Evolutionary conservation across 1,140 invertebrate genomes (phyloP).

Genomic region (Penaeus japonicus): DNA sequence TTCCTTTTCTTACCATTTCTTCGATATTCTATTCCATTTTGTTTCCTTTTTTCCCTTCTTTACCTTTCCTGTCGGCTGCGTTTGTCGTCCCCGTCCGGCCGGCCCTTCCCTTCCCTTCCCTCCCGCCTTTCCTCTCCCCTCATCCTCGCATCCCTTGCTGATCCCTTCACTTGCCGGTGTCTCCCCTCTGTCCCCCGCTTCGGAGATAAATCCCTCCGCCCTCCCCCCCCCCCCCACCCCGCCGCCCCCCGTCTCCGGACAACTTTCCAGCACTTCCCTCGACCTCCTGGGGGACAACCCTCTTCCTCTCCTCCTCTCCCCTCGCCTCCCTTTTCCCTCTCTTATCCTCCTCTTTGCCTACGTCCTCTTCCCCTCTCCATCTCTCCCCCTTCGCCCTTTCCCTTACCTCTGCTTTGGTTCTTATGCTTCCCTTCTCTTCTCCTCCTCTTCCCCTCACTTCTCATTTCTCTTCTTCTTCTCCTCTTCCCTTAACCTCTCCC

Average conservation of each 20-base stretch:
- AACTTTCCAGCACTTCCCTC: too few relatives aligned
- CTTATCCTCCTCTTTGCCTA: too few relatives aligned
- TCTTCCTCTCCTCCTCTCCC: background rate
- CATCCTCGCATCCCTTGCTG: background rate
- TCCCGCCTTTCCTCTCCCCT: background rate
- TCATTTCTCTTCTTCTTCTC: background rate
- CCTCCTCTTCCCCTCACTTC: background rate
- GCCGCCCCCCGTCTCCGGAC: background rate
- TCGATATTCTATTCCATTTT: too few relatives aligned
- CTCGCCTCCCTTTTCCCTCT: background rate
- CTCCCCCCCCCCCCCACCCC: background rate
- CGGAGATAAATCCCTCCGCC: too few relatives aligned
- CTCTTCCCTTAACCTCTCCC: background rate
- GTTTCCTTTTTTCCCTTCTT: too few relatives aligned
- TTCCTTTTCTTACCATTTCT: too few relatives aligned
- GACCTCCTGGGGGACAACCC: too few relatives aligned
- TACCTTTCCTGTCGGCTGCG: too few relatives aligned
- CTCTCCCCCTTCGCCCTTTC: background rate
- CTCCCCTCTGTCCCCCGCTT: background rate
- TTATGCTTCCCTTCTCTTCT: background rate
- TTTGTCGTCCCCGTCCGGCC: too few relatives aligned
- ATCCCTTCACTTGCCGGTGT: background rate
- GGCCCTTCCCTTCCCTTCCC: background rate
- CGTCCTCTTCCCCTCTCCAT: background rate
- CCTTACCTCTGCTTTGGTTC: background rate